These are phyloP conservation scores for Ganaspis brasiliensis DNA, from an alignment of 2,888 invertebrate genomes.

Conservation along the genomic window DNA sequence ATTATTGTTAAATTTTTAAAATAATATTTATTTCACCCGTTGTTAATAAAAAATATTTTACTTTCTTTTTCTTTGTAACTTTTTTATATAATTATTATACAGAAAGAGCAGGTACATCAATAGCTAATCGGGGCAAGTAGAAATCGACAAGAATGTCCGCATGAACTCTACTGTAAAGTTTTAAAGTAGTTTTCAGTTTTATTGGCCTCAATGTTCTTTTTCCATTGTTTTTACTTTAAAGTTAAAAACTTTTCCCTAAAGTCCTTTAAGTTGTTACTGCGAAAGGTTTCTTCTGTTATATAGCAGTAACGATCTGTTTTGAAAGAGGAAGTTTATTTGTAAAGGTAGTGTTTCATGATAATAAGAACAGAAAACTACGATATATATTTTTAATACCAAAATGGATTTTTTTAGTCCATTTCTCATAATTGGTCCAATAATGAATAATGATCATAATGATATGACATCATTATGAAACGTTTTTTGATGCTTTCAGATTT, in stretches of 20 bases:
- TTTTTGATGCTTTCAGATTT: no score
- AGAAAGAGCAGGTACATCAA: not conserved
- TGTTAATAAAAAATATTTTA: not conserved
- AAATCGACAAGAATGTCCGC: conserved; percentile 4
- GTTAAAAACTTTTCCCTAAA: not conserved
- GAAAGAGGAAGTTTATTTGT: not conserved
- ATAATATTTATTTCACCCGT: no score
- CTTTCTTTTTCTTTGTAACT: not conserved
- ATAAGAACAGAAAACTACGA: not conserved
- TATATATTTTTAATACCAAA: not conserved
- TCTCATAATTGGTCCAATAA: no score
- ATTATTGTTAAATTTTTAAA: no score
- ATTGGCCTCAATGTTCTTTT: not conserved
- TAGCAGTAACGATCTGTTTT: not conserved
- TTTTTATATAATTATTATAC: not conserved
- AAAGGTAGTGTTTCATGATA: not conserved
- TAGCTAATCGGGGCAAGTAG: not conserved
- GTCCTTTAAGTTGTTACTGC: conserved; percentile 11
- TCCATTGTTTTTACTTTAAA: conserved; percentile 6
- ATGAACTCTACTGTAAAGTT: not conserved
- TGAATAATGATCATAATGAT: no score
- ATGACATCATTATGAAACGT: no score
- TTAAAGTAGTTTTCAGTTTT: conserved; percentile 3
- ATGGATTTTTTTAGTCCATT: no score
- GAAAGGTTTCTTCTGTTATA: conserved; percentile 1